Evolutionary conservation across 1,140 invertebrate species (phyloP).

Genomic region (Trachymyrmex cornetzi): DNA sequence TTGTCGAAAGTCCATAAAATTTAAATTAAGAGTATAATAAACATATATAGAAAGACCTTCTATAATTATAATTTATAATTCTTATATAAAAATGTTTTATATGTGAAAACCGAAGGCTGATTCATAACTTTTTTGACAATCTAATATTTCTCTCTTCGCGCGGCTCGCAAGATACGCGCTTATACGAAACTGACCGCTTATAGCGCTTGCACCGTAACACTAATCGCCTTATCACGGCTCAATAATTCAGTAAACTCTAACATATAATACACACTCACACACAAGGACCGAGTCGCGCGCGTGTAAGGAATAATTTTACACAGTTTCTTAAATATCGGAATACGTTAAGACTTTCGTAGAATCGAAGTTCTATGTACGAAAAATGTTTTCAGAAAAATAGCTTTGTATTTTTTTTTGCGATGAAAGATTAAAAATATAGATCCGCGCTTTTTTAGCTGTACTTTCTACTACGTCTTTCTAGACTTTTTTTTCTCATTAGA

Average conservation of each 20-base stretch:
- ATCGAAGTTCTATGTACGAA: constrained; percentile 39
- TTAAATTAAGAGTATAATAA: too few species aligned
- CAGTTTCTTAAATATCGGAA: neutral
- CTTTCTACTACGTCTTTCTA: neutral
- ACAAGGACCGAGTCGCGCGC: constrained; percentile 40
- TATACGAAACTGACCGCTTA: constrained; percentile 43
- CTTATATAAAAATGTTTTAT: too few species aligned
- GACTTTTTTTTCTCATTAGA: neutral
- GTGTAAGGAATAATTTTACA: constrained; percentile 52
- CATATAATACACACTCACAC: constrained; percentile 42
- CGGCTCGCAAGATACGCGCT: constrained; percentile 4
- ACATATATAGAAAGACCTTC: too few species aligned
- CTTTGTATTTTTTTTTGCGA: neutral
- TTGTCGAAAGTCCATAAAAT: too few species aligned
- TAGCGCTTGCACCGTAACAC: constrained; percentile 40
- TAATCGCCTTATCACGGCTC: constrained; percentile 39
- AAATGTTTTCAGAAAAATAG: constrained; percentile 46
- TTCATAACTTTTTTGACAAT: too few species aligned
- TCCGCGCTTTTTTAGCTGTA: neutral
- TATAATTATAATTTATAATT: too few species aligned
- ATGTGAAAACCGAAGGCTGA: too few species aligned
- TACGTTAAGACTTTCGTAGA: constrained; percentile 47
- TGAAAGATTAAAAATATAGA: constrained; percentile 31
- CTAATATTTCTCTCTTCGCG: neutral
- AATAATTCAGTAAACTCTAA: constrained; percentile 51